These are phyloP conservation scores for Ophioderma brevispina DNA, from an alignment of 35 echinoderm and acorn worm genomes.

Conservation along the genomic window DNA sequence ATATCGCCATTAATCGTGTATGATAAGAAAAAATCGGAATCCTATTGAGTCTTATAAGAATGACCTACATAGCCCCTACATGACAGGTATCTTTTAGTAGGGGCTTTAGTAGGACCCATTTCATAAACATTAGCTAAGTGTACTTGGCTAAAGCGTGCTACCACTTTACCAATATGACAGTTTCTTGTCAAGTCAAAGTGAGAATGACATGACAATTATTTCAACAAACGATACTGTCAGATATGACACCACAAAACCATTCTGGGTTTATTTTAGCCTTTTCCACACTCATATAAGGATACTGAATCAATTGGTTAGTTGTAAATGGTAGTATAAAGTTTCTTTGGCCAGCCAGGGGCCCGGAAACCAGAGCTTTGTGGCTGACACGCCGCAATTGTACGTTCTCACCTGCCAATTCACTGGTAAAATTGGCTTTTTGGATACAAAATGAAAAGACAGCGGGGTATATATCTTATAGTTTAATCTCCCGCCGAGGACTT, in stretches of 20 bases:
- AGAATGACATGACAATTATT: neutral
- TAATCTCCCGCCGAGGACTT: neutral
- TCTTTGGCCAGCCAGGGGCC: neutral
- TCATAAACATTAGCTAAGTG: no score
- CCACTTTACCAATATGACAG: neutral
- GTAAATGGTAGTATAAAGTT: neutral
- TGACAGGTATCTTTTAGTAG: no score
- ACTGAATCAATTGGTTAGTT: neutral
- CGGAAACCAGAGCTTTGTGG: conserved; percentile 6
- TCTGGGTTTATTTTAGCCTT: neutral
- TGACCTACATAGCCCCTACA: no score
- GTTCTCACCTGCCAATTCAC: neutral
- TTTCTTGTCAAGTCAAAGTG: conserved; percentile 1
- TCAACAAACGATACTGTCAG: conserved; percentile 2
- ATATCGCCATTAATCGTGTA: no score
- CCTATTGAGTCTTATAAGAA: no score
- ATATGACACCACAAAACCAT: neutral
- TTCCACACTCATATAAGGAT: neutral
- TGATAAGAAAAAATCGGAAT: no score
- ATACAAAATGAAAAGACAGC: neutral
- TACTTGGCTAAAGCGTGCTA: no score
- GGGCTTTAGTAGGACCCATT: no score
- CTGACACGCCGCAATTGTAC: neutral
- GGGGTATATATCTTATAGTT: neutral
- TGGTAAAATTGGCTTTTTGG: neutral